These are phyloP conservation scores for Molossus molossus DNA, from an alignment of 2,797 vertebrate genomes.

Conservation along the genomic window DNA sequence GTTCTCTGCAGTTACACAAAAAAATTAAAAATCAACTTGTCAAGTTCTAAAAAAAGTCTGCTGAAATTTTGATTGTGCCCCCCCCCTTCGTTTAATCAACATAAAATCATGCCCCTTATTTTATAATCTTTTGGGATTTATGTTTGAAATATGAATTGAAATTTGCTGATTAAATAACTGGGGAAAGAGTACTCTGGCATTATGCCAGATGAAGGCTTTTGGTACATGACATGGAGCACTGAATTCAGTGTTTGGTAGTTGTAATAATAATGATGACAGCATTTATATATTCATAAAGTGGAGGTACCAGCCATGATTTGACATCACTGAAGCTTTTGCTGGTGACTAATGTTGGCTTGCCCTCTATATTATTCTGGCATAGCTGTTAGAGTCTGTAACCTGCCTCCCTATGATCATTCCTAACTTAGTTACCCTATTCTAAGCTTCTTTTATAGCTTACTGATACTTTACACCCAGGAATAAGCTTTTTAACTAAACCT, in stretches of 20 bases:
- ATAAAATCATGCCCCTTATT: background rate
- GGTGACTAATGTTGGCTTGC: background rate
- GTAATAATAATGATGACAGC: background rate
- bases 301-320: background rate
- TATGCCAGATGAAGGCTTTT: background rate
- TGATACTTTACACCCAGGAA: background rate
- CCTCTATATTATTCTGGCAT: background rate
- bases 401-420: background rate
- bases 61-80: background rate
- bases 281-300: background rate
- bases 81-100: background rate
- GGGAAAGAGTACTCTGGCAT: background rate
- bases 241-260: background rate
- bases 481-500: background rate
- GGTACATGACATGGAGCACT: background rate
- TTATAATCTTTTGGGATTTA: background rate
- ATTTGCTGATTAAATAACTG: background rate
- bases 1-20: background rate
- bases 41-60: background rate
- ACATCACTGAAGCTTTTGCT: background rate
- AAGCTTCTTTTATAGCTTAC: background rate
- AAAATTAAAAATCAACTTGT: background rate
- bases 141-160: background rate
- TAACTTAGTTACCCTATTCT: background rate
- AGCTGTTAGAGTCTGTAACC: background rate